A percentile compares a stretch with the other conserved stretches of the same genome.
phyloP scores from a whole-genome alignment of 2,888 invertebrate species.

The Conistra vaccinii region DNA sequence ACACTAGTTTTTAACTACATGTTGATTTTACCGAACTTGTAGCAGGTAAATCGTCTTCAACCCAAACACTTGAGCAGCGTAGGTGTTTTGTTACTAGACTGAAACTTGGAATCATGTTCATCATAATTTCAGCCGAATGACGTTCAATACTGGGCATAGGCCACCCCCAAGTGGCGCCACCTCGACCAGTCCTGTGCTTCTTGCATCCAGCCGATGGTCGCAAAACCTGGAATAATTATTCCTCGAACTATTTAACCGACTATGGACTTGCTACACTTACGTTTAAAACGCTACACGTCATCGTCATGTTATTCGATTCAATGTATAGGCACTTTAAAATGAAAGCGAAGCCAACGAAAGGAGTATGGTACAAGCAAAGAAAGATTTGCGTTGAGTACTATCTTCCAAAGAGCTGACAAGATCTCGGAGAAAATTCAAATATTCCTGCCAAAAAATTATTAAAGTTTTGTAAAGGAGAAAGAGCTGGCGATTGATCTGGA shows the following conservation, averaged over 20 bases:
- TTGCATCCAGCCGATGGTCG: not conserved
- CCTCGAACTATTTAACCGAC: not conserved
- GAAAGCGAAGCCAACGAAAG: slow-evolving; percentile 11
- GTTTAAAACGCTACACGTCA: too few species aligned
- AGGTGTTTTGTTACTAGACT: not conserved
- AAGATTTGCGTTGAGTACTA: not conserved
- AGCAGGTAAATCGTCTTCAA: not conserved
- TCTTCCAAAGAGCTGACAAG: not conserved
- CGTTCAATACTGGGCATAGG: not conserved
- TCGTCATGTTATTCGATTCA: not conserved
- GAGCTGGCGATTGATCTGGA: not conserved
- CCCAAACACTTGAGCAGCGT: not conserved
- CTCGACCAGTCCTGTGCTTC: not conserved
- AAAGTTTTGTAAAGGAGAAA: not conserved
- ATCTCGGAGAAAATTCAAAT: not conserved
- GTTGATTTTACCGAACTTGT: slow-evolving; percentile 16
- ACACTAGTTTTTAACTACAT: slow-evolving; percentile 4
- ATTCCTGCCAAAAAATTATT: not conserved
- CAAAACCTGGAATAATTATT: not conserved
- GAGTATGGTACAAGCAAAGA: not conserved
- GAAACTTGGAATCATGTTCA: not conserved
- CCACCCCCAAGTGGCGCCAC: not conserved
- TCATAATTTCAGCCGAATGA: not conserved
- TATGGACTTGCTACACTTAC: too few species aligned
- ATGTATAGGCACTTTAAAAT: slow-evolving; percentile 24